These are phyloP conservation scores for Oxycera nigricornis DNA, from an alignment of 2,888 invertebrate species.

Conservation along the genomic window DNA sequence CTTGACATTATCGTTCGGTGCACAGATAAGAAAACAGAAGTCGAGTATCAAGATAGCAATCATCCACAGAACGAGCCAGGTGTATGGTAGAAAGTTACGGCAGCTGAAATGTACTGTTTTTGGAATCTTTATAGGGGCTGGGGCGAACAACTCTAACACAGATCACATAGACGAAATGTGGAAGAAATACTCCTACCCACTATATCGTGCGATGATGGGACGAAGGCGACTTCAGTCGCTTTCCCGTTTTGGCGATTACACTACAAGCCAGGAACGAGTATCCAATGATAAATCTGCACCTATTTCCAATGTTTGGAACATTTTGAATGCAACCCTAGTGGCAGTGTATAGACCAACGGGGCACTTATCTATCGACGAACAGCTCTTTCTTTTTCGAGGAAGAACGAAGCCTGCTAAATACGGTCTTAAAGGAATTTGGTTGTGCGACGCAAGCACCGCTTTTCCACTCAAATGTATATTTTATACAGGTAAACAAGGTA, in stretches of 20 bases:
- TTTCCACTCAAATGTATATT: slow-evolving; percentile 50
- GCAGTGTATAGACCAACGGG: slow-evolving; percentile 50
- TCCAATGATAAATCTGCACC: background rate
- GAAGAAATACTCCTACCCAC: background rate
- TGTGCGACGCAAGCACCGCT: slow-evolving; percentile 50
- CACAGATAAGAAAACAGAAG: background rate
- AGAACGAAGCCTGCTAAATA: slow-evolving; percentile 51
- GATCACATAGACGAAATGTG: background rate
- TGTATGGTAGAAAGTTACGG: background rate
- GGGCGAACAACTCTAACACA: background rate
- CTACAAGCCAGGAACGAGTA: background rate
- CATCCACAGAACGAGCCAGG: background rate
- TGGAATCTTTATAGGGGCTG: background rate
- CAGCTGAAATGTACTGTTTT: background rate
- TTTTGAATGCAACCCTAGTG: slow-evolving; percentile 51
- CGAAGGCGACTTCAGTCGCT: background rate
- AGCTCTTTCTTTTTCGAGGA: slow-evolving; percentile 42
- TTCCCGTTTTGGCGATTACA: background rate
- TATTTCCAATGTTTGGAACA: background rate
- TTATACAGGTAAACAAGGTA: slow-evolving; percentile 47
- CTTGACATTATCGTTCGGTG: background rate
- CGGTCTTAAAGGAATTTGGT: slow-evolving; percentile 53
- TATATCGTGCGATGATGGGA: background rate
- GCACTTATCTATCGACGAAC: background rate
- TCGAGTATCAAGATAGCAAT: background rate